Evolutionary conservation across 2,888 invertebrate genomes (phyloP).

Genomic region (Dermolepida albohirtum): DNA sequence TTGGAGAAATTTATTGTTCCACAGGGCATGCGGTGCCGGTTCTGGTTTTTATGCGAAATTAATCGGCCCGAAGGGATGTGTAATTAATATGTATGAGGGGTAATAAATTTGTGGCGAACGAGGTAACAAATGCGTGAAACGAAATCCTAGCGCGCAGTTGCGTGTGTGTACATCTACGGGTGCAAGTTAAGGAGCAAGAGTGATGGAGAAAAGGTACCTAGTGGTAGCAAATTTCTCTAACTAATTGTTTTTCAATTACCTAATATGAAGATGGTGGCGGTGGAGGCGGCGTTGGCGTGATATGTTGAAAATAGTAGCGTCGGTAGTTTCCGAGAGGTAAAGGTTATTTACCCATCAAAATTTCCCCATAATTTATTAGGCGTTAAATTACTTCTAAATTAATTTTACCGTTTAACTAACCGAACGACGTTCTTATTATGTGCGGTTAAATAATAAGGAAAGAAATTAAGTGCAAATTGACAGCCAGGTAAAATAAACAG

Average conservation of each 20-base stretch:
- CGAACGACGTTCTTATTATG: no score
- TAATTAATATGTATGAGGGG: slow-evolving; percentile 16
- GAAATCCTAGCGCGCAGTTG: neutral
- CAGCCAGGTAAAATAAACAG: no score
- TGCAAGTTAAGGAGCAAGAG: no score
- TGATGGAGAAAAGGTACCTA: no score
- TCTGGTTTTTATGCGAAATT: neutral
- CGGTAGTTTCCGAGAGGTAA: neutral
- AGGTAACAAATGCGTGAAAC: neutral
- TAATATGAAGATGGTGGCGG: neutral
- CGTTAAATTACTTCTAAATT: slow-evolving; percentile 8
- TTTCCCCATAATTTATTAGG: slow-evolving; percentile 1
- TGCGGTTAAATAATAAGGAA: no score
- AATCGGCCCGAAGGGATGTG: slow-evolving; percentile 2
- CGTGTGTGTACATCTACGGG: no score
- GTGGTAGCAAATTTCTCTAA: neutral
- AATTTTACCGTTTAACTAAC: neutral
- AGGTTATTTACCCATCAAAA: neutral
- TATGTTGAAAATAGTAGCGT: neutral
- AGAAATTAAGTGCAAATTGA: no score
- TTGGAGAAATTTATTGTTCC: neutral
- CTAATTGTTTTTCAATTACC: slow-evolving; percentile 22
- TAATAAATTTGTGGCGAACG: slow-evolving; percentile 4
- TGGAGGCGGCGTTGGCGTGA: neutral
- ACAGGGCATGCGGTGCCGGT: neutral